Percentiles rank a stretch among this genome's conserved stretches.
Evolutionary conservation across 2,888 invertebrate species (phyloP).

Genomic region (Pseudanteris insignis): DNA sequence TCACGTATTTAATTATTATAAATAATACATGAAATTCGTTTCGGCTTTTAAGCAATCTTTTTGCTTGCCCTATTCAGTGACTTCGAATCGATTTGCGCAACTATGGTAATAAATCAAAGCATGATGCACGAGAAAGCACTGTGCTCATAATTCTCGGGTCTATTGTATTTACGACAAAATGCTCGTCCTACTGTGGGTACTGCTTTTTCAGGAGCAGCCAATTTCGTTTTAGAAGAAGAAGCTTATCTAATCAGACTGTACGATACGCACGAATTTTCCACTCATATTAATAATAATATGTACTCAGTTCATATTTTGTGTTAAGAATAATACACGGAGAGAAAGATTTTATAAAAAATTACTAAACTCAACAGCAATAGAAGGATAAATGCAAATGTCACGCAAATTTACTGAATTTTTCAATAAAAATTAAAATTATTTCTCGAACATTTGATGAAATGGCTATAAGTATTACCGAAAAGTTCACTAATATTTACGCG

Average conservation of each 20-base stretch:
- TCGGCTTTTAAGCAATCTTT: constrained; percentile 26
- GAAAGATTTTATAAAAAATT: too few relatives aligned
- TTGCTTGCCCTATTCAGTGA: constrained; percentile 38
- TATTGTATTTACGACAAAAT: constrained; percentile 46
- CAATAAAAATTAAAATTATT: too few relatives aligned
- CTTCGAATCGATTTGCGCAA: constrained; percentile 44
- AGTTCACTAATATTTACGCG: too few relatives aligned
- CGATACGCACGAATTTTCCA: too few relatives aligned
- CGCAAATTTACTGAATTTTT: too few relatives aligned
- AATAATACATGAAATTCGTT: constrained; percentile 42
- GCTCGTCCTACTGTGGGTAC: constrained; percentile 34
- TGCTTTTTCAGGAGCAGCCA: constrained; percentile 28
- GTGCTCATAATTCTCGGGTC: constrained; percentile 42
- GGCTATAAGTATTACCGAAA: too few relatives aligned
- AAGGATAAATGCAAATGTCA: too few relatives aligned
- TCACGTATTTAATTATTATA: constrained; percentile 38
- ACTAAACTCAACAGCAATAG: too few relatives aligned
- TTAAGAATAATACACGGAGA: too few relatives aligned
- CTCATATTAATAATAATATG: too few relatives aligned
- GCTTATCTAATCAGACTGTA: constrained; percentile 44
- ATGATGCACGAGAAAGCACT: constrained; percentile 43
- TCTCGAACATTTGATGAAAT: too few relatives aligned
- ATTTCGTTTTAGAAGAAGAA: constrained; percentile 36
- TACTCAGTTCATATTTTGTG: too few relatives aligned
- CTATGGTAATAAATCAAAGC: constrained; percentile 39